Conservation (phyloP, 2,888 invertebrate genomes). For the Calameuta filiformis region DNA sequence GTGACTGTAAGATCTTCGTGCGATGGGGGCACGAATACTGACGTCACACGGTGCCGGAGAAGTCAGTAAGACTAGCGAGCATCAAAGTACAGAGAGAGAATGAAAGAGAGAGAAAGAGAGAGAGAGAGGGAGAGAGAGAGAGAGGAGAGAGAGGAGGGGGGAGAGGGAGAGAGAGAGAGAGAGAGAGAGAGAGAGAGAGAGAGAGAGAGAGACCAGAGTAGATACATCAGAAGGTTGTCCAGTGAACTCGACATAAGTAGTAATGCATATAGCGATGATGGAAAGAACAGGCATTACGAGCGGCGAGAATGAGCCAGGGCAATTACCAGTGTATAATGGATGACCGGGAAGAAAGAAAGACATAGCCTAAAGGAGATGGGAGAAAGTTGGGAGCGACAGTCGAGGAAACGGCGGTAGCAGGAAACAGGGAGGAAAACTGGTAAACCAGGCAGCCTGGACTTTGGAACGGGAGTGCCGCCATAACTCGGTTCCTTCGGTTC, state of each 20-base stretch:
- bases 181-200: not conserved
- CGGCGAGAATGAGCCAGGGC: not conserved
- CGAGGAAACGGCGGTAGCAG: not conserved
- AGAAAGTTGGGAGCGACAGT: not conserved
- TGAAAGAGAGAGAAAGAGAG: not conserved
- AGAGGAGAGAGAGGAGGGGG: not conserved
- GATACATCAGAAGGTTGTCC: not conserved
- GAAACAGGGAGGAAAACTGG: not conserved
- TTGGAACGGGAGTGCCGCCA: not conserved
- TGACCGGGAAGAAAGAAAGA: not conserved
- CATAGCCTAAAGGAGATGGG: not conserved
- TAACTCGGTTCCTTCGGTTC: not conserved
- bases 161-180: not conserved
- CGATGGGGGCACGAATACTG: conserved; percentile 16
- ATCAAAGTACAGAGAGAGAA: not conserved
- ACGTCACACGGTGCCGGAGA: conserved; percentile 10
- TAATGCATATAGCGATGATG: not conserved
- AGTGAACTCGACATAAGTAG: not conserved
- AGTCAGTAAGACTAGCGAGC: not conserved
- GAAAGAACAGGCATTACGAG: not conserved
- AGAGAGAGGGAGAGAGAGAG: not conserved
- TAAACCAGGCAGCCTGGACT: not conserved
- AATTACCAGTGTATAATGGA: not conserved
- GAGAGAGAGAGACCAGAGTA: not conserved
- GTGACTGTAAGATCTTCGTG: conserved; percentile 21